A percentile compares a stretch with the other conserved stretches of the same genome.
Conservation (phyloP, 2,113 vertebrate species). For the Macaca nemestrina region DNA sequence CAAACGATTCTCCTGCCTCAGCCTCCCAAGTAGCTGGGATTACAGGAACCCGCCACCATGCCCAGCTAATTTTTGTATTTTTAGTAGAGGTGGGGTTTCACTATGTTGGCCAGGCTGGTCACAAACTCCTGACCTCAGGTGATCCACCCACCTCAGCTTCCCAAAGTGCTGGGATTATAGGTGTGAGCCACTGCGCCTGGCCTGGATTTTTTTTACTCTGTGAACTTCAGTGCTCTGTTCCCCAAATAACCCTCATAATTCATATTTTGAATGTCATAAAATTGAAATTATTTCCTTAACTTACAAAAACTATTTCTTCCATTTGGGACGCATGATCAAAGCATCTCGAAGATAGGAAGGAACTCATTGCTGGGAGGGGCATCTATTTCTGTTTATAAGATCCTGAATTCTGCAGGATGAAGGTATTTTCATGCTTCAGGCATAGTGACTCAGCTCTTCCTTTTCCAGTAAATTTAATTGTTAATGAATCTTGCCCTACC, state of each 20-base stretch:
- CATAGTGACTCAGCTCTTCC: slow-evolving; percentile 5
- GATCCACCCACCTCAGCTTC: too few species aligned
- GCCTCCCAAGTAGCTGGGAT: too few species aligned
- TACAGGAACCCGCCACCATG: too few species aligned
- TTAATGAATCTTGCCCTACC: neutral
- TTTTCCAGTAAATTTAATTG: neutral
- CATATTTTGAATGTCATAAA: neutral
- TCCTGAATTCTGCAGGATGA: neutral
- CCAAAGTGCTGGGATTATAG: too few species aligned
- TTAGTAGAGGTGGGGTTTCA: too few species aligned
- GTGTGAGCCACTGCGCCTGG: too few species aligned
- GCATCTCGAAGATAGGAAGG: neutral
- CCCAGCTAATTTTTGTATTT: too few species aligned
- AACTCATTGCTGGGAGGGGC: neutral
- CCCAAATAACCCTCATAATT: neutral
- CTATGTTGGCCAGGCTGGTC: too few species aligned
- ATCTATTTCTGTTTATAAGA: neutral
- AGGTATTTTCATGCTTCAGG: neutral
- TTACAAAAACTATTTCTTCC: neutral
- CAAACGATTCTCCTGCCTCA: too few species aligned
- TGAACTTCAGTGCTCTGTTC: neutral
- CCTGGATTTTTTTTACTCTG: neutral
- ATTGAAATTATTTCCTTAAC: slow-evolving; percentile 20
- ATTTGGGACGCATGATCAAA: neutral
- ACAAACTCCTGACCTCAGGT: too few species aligned